phyloP scores from a whole-genome alignment of 2,888 invertebrate genomes.

The Melikaiella ostensackeni region DNA sequence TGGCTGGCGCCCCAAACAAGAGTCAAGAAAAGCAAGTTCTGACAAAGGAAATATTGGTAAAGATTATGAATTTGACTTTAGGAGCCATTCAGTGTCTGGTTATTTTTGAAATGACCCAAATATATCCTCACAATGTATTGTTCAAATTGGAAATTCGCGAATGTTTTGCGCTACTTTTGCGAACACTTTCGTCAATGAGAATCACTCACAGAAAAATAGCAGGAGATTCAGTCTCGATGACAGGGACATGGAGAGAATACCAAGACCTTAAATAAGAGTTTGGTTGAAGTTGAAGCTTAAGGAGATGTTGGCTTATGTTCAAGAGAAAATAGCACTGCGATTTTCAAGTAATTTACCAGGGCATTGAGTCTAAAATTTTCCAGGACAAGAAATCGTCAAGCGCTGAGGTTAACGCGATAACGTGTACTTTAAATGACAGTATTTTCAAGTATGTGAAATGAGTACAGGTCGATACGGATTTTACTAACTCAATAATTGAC shows the following conservation, averaged over 20 bases:
- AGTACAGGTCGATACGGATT: slow-evolving; percentile 24
- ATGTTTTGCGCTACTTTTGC: not conserved
- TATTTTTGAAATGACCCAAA: too few species aligned
- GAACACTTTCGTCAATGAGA: not conserved
- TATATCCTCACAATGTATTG: too few species aligned
- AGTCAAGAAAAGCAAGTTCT: too few species aligned
- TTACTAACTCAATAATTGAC: slow-evolving; percentile 46
- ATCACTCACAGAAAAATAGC: not conserved
- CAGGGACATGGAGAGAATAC: not conserved
- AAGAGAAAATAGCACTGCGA: too few species aligned
- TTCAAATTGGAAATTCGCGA: not conserved
- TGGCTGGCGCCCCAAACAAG: too few species aligned
- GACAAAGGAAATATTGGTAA: too few species aligned
- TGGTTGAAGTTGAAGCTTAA: too few species aligned
- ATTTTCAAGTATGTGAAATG: slow-evolving; percentile 46
- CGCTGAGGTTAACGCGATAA: not conserved
- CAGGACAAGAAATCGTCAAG: slow-evolving; percentile 29
- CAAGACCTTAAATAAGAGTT: too few species aligned
- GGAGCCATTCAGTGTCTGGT: too few species aligned
- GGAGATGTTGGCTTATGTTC: too few species aligned
- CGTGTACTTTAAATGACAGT: not conserved
- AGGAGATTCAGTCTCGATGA: not conserved
- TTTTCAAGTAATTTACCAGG: slow-evolving; percentile 35
- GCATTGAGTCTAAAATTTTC: slow-evolving; percentile 45
- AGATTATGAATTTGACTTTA: too few species aligned